Base-by-base conservation (phyloP, 2,113 vertebrate species). In the Passer montanus region DNA sequence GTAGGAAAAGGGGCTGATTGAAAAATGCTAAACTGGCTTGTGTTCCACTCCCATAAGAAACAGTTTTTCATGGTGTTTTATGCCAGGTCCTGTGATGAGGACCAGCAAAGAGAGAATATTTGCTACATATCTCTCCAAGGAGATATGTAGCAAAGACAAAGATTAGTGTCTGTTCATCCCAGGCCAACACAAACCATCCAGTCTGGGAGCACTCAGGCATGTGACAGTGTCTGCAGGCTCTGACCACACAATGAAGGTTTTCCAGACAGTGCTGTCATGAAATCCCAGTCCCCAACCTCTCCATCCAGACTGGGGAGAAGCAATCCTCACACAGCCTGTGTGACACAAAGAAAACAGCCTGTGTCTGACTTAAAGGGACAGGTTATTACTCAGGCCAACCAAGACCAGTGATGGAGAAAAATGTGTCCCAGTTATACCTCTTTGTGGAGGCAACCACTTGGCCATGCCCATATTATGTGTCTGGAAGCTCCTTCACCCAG, bases 141-240 rank as follows among this genome's bases (percentile, higher is more conserved):
- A 92, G 55, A 86, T 41, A 15, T 8, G 46, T 10, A 70, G 85
- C 87, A 81, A 52, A 90, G 89, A 72, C 64, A 78, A 78, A 81
- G 86, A 92, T 94, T 78, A 93, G 46, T 0, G 21, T 47, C 44
- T 81, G 76, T 31, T 73, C 66, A 26, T 78, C 64, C 80, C 80
- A 80, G 44, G 91, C 93, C 91, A 77, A 90, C 58, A 80, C 43
- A 97, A 94, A 88, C 63, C 72, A 67, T 33, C n/a, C 85, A 44
- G 64, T 27, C 81, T 74, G 47, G 27, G 62, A 93, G 60, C 60
- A 21, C 22, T 90, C 86, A 52, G 76, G 73, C 84, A 86, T 84
- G 73, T 87, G 80, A 87, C 73, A 81, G 22, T 22, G 55, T 59
- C 67, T 93, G 52, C 90, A 93, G 90, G 30, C 55, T 76, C 63